A percentile compares a stretch with the other conserved stretches of the same genome.
Conservation (phyloP, 1,140 invertebrate genomes). For the Eriosoma lanigerum region DNA sequence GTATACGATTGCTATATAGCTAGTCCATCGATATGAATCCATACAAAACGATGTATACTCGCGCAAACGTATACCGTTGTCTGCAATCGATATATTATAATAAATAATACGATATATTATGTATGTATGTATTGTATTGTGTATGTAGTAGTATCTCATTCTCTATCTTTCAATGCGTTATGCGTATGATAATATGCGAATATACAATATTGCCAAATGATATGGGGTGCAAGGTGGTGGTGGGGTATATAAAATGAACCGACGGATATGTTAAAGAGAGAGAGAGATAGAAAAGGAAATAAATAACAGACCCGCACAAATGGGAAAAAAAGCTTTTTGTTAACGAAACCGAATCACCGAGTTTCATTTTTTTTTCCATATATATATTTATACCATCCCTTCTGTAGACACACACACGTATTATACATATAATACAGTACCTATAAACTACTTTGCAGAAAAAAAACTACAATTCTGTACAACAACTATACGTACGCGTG, state of each 20-base stretch:
- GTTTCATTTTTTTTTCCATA: constrained; percentile 12
- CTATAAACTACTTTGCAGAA: no score
- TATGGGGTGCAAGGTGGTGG: neutral
- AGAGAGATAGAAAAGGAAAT: constrained; percentile 31
- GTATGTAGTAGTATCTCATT: neutral
- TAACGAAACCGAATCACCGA: constrained; percentile 45
- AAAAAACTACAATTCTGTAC: no score
- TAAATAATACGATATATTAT: constrained; percentile 3
- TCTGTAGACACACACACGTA: neutral
- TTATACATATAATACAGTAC: no score
- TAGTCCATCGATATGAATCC: neutral
- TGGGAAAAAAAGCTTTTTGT: constrained; percentile 49
- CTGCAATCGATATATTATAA: neutral
- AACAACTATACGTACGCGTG: no score
- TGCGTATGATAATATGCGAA: neutral
- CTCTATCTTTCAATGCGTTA: neutral
- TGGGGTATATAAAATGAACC: no score
- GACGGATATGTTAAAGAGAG: no score
- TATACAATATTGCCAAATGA: constrained; percentile 8
- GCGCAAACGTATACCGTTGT: neutral
- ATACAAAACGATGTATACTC: neutral
- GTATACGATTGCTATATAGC: neutral
- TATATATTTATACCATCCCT: constrained; percentile 5
- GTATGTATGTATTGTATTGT: neutral
- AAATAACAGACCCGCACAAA: constrained; percentile 34